Conservation (phyloP, 1,140 invertebrate genomes). For the Drosophila serrata region DNA sequence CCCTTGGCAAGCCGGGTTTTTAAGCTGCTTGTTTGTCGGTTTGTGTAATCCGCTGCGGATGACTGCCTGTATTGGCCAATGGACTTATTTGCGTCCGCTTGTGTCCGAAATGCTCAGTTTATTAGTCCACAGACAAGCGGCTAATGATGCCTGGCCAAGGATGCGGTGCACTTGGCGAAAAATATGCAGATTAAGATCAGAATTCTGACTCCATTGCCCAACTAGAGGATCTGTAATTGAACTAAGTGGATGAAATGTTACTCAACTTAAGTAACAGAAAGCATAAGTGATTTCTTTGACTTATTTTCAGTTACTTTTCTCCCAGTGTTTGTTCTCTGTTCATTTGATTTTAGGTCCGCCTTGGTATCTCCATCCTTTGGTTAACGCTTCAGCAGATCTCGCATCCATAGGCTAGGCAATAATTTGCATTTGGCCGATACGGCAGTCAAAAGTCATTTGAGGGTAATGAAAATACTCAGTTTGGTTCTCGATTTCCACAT, state of each 20-base stretch:
- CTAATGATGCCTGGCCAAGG: conserved; percentile 75
- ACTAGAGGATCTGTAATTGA: not conserved
- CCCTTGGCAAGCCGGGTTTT: conserved; percentile 49
- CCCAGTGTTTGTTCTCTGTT: conserved; percentile 13
- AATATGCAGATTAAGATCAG: not conserved
- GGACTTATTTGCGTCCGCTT: conserved; percentile 20
- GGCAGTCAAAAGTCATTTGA: conserved; percentile 27
- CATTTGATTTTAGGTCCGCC: conserved; percentile 54
- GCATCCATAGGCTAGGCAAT: conserved; percentile 12
- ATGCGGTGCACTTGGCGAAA: conserved; percentile 24
- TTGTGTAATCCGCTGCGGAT: conserved; percentile 70
- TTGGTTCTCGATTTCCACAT: conserved; percentile 7
- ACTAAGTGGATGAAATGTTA: not conserved
- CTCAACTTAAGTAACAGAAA: not conserved
- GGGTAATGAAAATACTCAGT: conserved; percentile 17
- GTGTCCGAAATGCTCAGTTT: conserved; percentile 59
- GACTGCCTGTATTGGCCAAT: conserved; percentile 56
- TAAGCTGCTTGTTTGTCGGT: conserved; percentile 82
- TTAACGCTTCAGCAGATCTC: conserved; percentile 61
- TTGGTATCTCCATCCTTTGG: conserved; percentile 44
- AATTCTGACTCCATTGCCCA: too few species aligned
- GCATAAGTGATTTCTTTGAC: too few species aligned
- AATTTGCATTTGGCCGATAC: conserved; percentile 42
- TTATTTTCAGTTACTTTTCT: not conserved
- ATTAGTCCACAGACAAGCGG: conserved; percentile 62